phyloP scores from a whole-genome alignment of 2,797 vertebrate genomes.

The Acanthornis magna region DNA sequence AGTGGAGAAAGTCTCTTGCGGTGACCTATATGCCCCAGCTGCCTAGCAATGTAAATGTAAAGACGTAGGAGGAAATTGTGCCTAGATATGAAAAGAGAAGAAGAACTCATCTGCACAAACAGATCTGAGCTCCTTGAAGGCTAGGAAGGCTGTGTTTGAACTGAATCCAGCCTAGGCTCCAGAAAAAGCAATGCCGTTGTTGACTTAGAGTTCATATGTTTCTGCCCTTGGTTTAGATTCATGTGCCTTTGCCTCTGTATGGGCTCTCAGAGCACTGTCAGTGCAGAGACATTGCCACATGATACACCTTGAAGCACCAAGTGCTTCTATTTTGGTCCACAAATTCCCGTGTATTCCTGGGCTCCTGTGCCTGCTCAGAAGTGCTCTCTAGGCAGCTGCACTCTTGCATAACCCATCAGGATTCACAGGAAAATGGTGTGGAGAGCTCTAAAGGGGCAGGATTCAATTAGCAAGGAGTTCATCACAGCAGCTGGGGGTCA shows the following conservation, averaged over 20 bases:
- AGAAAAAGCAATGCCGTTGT: not conserved
- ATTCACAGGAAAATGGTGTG: not conserved
- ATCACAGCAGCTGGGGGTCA: not conserved
- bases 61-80: not conserved
- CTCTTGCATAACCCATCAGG: not conserved
- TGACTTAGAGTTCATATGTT: not conserved
- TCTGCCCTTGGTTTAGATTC: not conserved
- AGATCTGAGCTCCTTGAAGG: not conserved
- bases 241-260: not conserved
- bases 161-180: not conserved
- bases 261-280: accelerated
- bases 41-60: not conserved
- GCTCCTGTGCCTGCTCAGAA: not conserved
- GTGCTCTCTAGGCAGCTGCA: not conserved
- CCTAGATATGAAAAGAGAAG: not conserved
- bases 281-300: not conserved
- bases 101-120: not conserved
- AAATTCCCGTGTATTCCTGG: not conserved
- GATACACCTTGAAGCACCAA: not conserved
- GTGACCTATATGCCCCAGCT: not conserved
- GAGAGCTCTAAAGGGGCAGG: not conserved
- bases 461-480: not conserved
- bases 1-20: not conserved
- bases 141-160: not conserved
- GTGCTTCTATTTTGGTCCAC: not conserved